A percentile compares a stretch with the other conserved stretches of the same genome.
phyloP scores from a whole-genome alignment of 2,113 vertebrate species.

The Chiloscyllium plagiosum region DNA sequence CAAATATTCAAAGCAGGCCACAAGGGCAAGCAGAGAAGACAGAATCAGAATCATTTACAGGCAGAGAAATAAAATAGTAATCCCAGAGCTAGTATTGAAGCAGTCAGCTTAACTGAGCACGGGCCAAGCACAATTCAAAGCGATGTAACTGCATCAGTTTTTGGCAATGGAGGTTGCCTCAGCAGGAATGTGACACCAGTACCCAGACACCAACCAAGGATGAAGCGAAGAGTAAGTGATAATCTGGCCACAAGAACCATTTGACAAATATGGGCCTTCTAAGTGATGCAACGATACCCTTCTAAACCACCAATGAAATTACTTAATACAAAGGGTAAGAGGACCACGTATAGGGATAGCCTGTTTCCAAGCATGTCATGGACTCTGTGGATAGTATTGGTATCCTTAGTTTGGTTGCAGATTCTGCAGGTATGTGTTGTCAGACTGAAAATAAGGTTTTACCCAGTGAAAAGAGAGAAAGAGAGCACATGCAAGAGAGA shows the following conservation, averaged over 20 bases:
- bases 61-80: not conserved
- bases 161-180: not conserved
- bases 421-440: not conserved
- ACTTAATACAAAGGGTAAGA: not conserved
- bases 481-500: not conserved
- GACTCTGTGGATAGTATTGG: too few species aligned
- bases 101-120: not conserved
- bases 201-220: not conserved
- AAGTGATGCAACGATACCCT: not conserved
- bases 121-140: not conserved
- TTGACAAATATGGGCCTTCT: not conserved
- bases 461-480: not conserved
- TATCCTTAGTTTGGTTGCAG: not conserved
- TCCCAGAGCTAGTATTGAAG: not conserved
- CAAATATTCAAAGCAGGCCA: not conserved
- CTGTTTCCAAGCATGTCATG: not conserved
- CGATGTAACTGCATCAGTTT: not conserved
- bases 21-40: not conserved
- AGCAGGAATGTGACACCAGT: not conserved
- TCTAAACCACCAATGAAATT: not conserved
- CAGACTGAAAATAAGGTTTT: not conserved
- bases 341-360: not conserved
- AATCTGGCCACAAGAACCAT: not conserved
- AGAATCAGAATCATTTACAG: not conserved
- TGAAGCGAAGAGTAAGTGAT: not conserved